Conservation (phyloP, 2,113 vertebrate species). For the Phalacrocorax aristotelis region DNA sequence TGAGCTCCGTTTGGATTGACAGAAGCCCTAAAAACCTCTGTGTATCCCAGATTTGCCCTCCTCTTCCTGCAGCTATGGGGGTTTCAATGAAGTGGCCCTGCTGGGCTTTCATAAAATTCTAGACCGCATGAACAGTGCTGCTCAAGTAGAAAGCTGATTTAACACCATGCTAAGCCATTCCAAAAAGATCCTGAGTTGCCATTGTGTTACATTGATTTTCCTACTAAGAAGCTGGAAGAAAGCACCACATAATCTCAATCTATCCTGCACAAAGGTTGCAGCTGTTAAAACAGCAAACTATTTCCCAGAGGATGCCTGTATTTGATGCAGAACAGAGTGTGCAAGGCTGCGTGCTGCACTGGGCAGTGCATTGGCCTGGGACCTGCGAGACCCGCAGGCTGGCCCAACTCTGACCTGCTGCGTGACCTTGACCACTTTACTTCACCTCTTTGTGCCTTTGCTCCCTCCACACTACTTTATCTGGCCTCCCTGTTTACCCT, state of each 20-base stretch:
- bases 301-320: neutral
- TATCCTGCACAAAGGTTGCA: neutral
- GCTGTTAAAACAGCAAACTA: constrained; percentile 40
- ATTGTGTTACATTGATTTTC: neutral
- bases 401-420: neutral
- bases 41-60: neutral
- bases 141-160: neutral
- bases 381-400: rapidly evolving
- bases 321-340: neutral
- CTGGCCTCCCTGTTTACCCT: neutral
- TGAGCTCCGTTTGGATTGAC: neutral
- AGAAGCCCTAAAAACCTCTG: neutral
- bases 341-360: neutral
- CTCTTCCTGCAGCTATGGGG: neutral
- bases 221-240: neutral
- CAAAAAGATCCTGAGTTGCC: neutral
- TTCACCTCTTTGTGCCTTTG: neutral
- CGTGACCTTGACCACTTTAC: neutral
- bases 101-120: neutral
- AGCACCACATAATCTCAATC: neutral
- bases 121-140: neutral
- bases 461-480: neutral
- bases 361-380: neutral
- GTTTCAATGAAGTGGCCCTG: neutral
- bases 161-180: neutral